These are phyloP conservation scores for Adelognathus sp. DNA, from an alignment of 2,888 invertebrate genomes.

Conservation along the genomic window DNA sequence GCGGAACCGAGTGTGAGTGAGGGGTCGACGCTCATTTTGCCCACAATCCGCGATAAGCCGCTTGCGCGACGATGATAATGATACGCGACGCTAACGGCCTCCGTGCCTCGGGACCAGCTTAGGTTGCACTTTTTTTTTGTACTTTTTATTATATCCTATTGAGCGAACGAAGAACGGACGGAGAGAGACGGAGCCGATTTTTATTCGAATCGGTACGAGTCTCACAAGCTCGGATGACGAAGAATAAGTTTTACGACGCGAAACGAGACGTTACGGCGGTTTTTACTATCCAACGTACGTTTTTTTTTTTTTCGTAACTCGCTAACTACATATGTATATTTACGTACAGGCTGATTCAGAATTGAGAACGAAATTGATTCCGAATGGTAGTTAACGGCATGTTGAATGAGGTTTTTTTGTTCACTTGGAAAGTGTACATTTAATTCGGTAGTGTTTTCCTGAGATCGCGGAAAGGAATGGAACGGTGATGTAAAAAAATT, in stretches of 20 bases:
- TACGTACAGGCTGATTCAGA: too few relatives aligned
- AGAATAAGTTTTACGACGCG: constrained; percentile 28
- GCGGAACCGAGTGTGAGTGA: too few relatives aligned
- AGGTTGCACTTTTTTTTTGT: constrained; percentile 33
- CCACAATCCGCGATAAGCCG: constrained; percentile 23
- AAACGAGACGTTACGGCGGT: neutral
- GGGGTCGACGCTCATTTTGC: constrained; percentile 48
- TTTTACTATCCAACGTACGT: neutral
- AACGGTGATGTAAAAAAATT: too few relatives aligned
- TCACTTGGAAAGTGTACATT: too few relatives aligned
- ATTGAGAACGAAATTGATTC: too few relatives aligned
- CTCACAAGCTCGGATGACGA: neutral
- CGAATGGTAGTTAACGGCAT: too few relatives aligned
- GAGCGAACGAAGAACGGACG: constrained; percentile 41
- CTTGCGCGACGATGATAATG: constrained; percentile 7
- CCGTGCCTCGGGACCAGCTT: constrained; percentile 37
- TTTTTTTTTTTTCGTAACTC: too few relatives aligned
- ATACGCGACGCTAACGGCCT: constrained; percentile 8
- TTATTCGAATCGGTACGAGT: constrained; percentile 5
- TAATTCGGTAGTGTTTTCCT: too few relatives aligned
- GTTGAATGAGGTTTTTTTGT: too few relatives aligned
- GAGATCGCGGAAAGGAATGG: too few relatives aligned
- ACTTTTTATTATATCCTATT: constrained; percentile 18
- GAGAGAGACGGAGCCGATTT: neutral
- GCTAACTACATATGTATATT: too few relatives aligned